Evolutionary conservation across 2,113 vertebrate species (phyloP).

Genomic region (Muntiacus muntjak): DNA sequence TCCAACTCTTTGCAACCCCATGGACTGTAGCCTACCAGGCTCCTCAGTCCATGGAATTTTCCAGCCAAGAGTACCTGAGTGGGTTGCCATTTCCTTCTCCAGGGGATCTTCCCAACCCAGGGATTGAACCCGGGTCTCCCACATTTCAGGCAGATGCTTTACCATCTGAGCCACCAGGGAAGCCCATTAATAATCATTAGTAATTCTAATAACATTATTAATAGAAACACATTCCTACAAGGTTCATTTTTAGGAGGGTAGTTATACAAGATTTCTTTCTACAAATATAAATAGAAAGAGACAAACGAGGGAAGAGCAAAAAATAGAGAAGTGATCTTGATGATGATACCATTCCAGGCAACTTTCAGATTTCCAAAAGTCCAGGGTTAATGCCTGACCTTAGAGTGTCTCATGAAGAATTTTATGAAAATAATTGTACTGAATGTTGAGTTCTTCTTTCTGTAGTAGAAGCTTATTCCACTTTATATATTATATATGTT

Average conservation of each 20-base stretch:
- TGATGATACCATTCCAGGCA: neutral
- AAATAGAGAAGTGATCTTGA: neutral
- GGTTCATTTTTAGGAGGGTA: neutral
- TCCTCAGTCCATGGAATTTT: too few relatives aligned
- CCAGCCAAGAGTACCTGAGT: too few relatives aligned
- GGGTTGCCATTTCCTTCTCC: too few relatives aligned
- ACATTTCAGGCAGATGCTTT: too few relatives aligned
- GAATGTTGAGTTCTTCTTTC: slow-evolving; percentile 52
- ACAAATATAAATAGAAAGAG: neutral
- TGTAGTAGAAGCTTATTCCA: slow-evolving; percentile 36
- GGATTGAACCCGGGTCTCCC: too few relatives aligned
- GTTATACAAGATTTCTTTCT: slow-evolving; percentile 4
- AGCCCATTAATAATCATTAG: neutral
- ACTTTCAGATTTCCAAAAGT: slow-evolving; percentile 1
- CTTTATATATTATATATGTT: slow-evolving; percentile 35
- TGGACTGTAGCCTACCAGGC: too few relatives aligned
- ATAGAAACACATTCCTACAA: slow-evolving; percentile 14
- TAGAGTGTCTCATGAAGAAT: neutral
- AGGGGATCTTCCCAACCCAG: too few relatives aligned
- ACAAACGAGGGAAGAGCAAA: neutral
- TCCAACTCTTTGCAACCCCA: too few relatives aligned
- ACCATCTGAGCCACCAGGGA: neutral
- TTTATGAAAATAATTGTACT: neutral
- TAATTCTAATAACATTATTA: neutral
- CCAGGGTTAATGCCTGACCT: neutral